These are phyloP conservation scores for Manis pentadactyla DNA, from an alignment of 2,797 vertebrate genomes.

Conservation along the genomic window DNA sequence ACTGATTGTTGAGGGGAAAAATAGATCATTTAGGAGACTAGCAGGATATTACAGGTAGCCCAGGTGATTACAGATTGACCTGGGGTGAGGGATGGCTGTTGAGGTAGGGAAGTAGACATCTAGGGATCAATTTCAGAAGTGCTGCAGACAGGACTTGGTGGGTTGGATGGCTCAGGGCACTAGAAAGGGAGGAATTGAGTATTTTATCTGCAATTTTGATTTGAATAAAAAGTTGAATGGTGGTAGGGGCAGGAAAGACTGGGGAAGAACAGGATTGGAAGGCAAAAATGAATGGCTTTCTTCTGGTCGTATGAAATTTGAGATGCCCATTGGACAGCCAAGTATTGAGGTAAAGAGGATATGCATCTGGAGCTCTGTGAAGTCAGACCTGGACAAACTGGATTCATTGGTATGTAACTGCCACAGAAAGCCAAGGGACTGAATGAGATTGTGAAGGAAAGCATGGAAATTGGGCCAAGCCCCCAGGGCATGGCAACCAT, in stretches of 20 bases:
- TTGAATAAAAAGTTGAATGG: background rate
- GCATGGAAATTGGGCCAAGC: background rate
- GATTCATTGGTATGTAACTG: background rate
- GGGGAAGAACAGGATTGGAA: background rate
- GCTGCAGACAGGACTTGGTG: background rate
- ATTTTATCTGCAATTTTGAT: background rate
- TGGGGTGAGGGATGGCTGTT: background rate
- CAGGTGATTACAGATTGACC: background rate
- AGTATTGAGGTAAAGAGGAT: background rate
- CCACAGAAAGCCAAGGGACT: background rate
- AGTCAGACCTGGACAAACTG: background rate
- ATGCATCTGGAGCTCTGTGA: background rate
- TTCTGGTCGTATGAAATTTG: background rate
- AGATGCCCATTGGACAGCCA: background rate
- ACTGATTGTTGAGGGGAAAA: background rate
- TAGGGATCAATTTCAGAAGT: background rate
- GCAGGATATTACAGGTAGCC: background rate
- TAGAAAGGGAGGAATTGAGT: background rate
- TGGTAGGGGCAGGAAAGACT: background rate
- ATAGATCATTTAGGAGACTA: background rate
- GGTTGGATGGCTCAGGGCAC: background rate
- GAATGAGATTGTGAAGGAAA: background rate
- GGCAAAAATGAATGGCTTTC: background rate
- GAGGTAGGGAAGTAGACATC: background rate
- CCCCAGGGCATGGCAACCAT: background rate